Conservation (phyloP, 2,113 vertebrate species). For the Catharus fuscescens region DNA sequence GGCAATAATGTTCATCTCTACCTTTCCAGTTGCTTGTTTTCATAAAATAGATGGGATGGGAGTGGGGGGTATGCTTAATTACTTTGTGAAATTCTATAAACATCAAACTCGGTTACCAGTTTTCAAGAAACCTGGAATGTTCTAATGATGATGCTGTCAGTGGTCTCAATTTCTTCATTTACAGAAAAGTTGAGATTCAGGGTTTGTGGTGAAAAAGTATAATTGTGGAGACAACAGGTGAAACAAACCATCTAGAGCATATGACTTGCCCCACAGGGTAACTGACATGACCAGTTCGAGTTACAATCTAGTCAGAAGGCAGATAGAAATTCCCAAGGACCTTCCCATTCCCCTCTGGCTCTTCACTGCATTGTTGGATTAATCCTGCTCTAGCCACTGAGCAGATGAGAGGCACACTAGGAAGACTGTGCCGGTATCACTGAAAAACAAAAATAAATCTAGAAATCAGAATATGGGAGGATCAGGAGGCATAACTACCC, state of each 20-base stretch:
- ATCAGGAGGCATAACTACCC: not conserved
- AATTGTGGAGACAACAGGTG: not conserved
- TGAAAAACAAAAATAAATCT: not conserved
- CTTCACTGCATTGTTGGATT: not conserved
- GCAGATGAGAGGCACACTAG: not conserved
- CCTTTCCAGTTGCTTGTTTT: not conserved
- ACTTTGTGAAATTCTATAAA: not conserved
- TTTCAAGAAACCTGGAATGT: not conserved
- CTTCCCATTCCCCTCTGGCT: not conserved
- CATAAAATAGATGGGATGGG: not conserved
- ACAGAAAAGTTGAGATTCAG: not conserved
- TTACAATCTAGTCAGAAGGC: not conserved
- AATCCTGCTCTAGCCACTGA: not conserved
- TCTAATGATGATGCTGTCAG: not conserved
- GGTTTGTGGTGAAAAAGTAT: not conserved
- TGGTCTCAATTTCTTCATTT: not conserved
- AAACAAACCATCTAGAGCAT: not conserved
- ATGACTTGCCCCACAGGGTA: not conserved
- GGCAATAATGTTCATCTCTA: not conserved
- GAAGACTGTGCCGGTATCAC: not conserved
- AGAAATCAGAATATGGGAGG: not conserved
- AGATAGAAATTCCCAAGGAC: not conserved
- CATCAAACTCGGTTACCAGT: not conserved
- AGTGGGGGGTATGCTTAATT: not conserved
- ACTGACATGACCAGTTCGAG: not conserved